phyloP scores from a whole-genome alignment of 2,113 vertebrate genomes.

The Lathamus discolor region DNA sequence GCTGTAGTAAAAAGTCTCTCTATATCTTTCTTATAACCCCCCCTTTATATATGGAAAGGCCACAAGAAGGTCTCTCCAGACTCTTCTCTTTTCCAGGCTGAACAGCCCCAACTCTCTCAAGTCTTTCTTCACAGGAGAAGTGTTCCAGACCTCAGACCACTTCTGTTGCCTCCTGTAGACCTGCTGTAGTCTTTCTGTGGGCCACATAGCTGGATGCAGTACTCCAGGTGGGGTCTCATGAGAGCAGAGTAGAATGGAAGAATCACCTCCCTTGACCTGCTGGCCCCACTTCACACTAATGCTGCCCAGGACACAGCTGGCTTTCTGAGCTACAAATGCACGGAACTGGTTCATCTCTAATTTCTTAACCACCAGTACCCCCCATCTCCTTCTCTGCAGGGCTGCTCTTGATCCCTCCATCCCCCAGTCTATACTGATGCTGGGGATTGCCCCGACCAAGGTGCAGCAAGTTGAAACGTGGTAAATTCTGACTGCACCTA shows the following conservation, averaged over 20 bases:
- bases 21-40: not conserved
- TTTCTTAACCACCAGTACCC: not conserved
- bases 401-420: not conserved
- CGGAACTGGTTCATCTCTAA: fast-evolving
- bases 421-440: not conserved
- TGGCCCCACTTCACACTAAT: not conserved
- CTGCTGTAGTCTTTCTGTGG: not conserved
- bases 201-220: not conserved
- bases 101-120: not conserved
- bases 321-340: not conserved
- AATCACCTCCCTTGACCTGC: not conserved
- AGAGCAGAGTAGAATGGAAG: not conserved
- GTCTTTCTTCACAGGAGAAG: not conserved
- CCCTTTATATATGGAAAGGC: not conserved
- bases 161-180: not conserved
- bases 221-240: not conserved
- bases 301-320: not conserved
- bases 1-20: not conserved
- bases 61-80: not conserved
- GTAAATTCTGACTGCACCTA: not conserved
- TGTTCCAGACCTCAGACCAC: not conserved
- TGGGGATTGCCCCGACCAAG: not conserved
- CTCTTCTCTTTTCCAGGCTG: not conserved
- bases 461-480: not conserved
- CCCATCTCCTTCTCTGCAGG: not conserved